Conservation (phyloP, 1,140 invertebrate genomes). For the Coelopa frigida region DNA sequence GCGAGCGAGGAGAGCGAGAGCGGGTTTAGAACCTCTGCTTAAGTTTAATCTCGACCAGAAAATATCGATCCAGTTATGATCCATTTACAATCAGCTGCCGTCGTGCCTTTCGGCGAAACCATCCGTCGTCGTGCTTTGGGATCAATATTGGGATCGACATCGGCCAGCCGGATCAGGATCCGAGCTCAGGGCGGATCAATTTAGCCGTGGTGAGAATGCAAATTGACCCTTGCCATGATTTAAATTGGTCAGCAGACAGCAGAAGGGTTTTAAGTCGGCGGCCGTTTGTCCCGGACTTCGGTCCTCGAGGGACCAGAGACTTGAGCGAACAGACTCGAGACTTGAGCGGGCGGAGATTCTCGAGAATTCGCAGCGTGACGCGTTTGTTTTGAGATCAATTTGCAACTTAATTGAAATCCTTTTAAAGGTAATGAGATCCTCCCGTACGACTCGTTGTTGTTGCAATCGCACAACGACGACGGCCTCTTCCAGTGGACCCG, state of each 20-base stretch:
- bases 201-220: slow-evolving; percentile 6
- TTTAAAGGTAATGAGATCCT: slow-evolving; percentile 39
- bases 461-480: too few relatives aligned
- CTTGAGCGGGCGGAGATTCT: not conserved
- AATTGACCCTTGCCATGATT: slow-evolving; percentile 1
- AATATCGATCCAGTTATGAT: not conserved
- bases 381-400: slow-evolving; percentile 43
- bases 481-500: too few relatives aligned
- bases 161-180: not conserved
- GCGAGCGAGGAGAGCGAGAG: too few relatives aligned
- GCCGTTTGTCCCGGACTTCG: not conserved
- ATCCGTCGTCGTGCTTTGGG: not conserved
- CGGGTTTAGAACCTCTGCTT: not conserved
- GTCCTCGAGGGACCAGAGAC: not conserved
- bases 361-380: slow-evolving; percentile 8
- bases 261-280: not conserved
- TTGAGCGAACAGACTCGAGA: not conserved
- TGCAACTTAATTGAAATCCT: slow-evolving; percentile 44
- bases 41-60: not conserved
- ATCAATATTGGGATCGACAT: too few relatives aligned
- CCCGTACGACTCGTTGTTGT: too few relatives aligned
- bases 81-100: not conserved
- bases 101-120: not conserved
- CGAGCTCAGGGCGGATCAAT: slow-evolving; percentile 6
- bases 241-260: not conserved